These are phyloP conservation scores for Acanthurus tractus DNA, from an alignment of 2,797 vertebrate genomes.

Conservation along the genomic window DNA sequence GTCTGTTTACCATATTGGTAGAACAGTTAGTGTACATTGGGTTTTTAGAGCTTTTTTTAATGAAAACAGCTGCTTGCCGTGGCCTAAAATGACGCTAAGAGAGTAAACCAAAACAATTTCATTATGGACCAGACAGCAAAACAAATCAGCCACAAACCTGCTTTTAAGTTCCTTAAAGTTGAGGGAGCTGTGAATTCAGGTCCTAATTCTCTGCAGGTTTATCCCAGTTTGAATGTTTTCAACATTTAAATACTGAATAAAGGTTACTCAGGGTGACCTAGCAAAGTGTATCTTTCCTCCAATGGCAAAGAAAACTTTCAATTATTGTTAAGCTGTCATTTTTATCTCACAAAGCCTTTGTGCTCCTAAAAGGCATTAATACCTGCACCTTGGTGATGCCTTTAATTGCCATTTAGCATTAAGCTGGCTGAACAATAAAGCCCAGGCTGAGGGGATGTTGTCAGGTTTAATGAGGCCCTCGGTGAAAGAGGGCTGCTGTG, in stretches of 20 bases:
- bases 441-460: constrained; percentile 70
- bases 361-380: constrained; percentile 65
- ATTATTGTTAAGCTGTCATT: constrained; percentile 53
- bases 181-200: background rate
- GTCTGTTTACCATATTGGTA: background rate
- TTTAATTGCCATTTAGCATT: constrained; percentile 80
- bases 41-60: too few species aligned
- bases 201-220: background rate
- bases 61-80: background rate
- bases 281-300: constrained; percentile 40
- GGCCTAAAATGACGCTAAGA: background rate
- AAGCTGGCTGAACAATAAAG: constrained; percentile 76
- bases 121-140: background rate
- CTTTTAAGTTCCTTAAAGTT: background rate
- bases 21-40: background rate
- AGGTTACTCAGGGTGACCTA: constrained; percentile 15
- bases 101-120: background rate
- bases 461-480: constrained; percentile 79
- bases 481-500: constrained; percentile 73
- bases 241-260: constrained; percentile 10
- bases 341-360: constrained; percentile 58
- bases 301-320: constrained; percentile 49
- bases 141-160: background rate
- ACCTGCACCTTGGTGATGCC: constrained; percentile 74
- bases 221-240: background rate